Evolutionary conservation across 2,888 invertebrate species (phyloP).

Genomic region (Raillietiella orientalis): DNA sequence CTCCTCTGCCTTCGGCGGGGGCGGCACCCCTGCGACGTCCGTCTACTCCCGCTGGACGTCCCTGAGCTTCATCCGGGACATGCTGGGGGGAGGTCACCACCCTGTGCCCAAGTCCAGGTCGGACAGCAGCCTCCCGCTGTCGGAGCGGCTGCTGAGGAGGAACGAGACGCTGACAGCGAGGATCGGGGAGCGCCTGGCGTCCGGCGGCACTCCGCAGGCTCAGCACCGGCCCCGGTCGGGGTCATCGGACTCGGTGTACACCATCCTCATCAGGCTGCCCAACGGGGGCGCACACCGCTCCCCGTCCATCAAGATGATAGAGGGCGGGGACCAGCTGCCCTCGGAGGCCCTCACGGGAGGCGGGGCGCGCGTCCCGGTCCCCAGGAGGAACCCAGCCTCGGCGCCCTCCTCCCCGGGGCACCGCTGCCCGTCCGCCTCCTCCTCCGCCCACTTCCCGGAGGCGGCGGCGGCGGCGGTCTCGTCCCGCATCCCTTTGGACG

Average conservation of each 20-base stretch:
- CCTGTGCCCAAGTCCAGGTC: conserved; percentile 10
- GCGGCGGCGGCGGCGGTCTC: too few species aligned
- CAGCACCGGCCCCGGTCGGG: conserved; percentile 7
- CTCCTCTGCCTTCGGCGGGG: conserved; percentile 24
- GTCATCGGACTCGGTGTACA: conserved; percentile 29
- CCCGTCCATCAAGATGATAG: conserved; percentile 58
- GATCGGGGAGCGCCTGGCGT: background rate
- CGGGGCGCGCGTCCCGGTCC: background rate
- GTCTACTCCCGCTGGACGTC: conserved; percentile 53
- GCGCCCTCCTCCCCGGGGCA: background rate
- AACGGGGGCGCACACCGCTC: conserved; percentile 14
- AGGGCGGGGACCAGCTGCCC: conserved; percentile 5
- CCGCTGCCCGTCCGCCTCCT: conserved; percentile 7
- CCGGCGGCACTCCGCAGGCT: conserved; percentile 11
- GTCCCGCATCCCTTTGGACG: conserved; percentile 52
- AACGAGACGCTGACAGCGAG: conserved; percentile 10
- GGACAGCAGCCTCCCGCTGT: conserved; percentile 7
- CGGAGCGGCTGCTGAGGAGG: conserved; percentile 8
- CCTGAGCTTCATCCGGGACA: conserved; percentile 35
- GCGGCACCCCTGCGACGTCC: conserved; percentile 57
- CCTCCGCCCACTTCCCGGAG: conserved; percentile 7
- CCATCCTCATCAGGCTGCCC: conserved; percentile 62
- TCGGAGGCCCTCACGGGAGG: too few species aligned
- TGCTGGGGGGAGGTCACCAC: too few species aligned
- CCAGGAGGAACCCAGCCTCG: background rate